Percentiles rank a stretch among this genome's conserved stretches.
phyloP scores from a whole-genome alignment of 2,797 vertebrate genomes.

The Emydoidea blandingii region DNA sequence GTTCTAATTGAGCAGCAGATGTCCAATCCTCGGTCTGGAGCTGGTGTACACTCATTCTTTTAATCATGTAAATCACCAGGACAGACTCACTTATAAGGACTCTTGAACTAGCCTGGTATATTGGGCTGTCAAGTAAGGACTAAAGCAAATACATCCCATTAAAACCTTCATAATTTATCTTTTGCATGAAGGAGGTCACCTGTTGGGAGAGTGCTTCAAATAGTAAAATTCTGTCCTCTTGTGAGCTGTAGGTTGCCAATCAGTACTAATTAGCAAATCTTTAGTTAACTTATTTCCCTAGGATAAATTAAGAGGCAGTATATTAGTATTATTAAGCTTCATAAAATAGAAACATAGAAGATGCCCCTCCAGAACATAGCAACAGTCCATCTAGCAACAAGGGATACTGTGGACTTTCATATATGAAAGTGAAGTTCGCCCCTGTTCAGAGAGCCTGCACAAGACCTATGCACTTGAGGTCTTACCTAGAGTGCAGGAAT shows the following conservation, averaged over 20 bases:
- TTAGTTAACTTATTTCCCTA: constrained; percentile 64
- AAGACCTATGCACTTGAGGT: neutral
- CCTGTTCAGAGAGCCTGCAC: neutral
- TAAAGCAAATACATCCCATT: neutral
- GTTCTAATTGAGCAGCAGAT: constrained; percentile 70
- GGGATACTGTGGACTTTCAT: neutral
- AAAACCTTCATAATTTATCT: constrained; percentile 52
- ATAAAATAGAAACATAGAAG: neutral
- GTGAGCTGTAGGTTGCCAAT: constrained; percentile 72
- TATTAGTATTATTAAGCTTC: constrained; percentile 6
- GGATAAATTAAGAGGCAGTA: constrained; percentile 46
- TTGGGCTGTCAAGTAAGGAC: neutral
- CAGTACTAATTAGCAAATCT: constrained; percentile 73
- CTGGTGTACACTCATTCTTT: neutral
- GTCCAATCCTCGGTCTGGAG: constrained; percentile 54
- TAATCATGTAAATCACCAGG: constrained; percentile 48
- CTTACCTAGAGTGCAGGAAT: too few species aligned
- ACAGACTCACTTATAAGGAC: constrained; percentile 40
- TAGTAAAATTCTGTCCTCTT: constrained; percentile 29
- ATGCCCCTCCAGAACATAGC: neutral
- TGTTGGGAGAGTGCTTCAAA: constrained; percentile 52
- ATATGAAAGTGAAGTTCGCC: neutral
- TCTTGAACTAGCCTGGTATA: constrained; percentile 40
- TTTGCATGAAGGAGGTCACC: constrained; percentile 67
- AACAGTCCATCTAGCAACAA: neutral